Evolutionary conservation across 2,113 vertebrate species (phyloP), one percentile per base, ranked within the genome.

Genomic region (Rostratula benghalensis): DNA sequence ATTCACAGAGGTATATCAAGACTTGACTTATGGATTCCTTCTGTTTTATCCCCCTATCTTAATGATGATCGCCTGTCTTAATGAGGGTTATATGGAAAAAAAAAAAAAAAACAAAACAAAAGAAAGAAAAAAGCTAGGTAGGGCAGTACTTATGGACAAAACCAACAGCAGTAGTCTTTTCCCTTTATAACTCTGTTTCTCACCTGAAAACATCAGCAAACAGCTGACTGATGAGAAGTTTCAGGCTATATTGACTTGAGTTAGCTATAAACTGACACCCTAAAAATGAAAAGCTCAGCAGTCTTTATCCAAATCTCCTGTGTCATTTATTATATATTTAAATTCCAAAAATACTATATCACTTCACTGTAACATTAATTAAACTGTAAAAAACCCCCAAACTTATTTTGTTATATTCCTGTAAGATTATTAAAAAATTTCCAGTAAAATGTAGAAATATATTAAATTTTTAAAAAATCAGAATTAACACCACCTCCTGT

Each of bases 401-500:
- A 25, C 45, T 51, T 87, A 35, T 6, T 75, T 78, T 64, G 12
- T 64, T 7, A 54, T 71, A 56, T 51, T 73, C 13, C 15, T 71
- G 8, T 46, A 51, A 43, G 18, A 63, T 35, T 28, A 56, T 56
- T n/a, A 71, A 63, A 69, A 56, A 27, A 1, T 18, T 28, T 27
- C 16, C 8, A 67, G 4, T 41, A 18, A 83, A 83, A 63, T 64
- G 9, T 27, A 39, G 20, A 81, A 76, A 73, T 30, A 77, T 0
- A 31, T 37, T 4, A 70, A 68, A 77, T 19, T 16, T 8, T 28
- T 48, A n/a, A n/a, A 48, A 48, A 57, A 37, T 10, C 21, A 35
- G 9, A 56, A 85, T 3, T 57, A 75, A 64, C 17, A 10, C 7
- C 3, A 45, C 16, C 5, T 74, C 5, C 4, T 0, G 1, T 50